Evolutionary conservation across 2,797 vertebrate species (phyloP), one percentile per base, ranked within the genome.

Genomic region (Percopsis omiscomaycus): DNA sequence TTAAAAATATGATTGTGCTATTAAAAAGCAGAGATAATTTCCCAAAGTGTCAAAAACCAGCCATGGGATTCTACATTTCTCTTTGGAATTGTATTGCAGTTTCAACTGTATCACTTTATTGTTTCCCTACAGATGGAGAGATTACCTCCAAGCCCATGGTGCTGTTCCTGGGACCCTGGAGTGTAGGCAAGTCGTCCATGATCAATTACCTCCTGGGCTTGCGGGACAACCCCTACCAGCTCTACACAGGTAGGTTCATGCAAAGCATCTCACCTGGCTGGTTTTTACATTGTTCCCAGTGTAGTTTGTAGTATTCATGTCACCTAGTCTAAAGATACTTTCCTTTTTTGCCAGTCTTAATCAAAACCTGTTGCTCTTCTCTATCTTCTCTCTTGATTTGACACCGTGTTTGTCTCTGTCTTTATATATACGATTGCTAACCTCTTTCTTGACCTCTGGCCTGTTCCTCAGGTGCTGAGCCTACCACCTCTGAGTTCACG

Each of bases 61-160:
- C 37, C 37, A 42, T 8, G 37, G 37, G 37, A 42, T 42, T 42
- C 37, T 42, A 9, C 6, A 22, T 22, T 22, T 9, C 37, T 42
- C 37, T 42, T 42, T 42, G 37, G 6, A 42, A 42, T 42, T 42
- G 9, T 6, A 42, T 42, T 42, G 6, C 37, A 9, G 37, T 42
- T 22, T 42, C 37, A 42, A 42, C 37, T 9, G 8, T 42, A 42
- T 42, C 37, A 6, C 9, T 42, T 42, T 42, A 42, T 9, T 42
- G 37, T 42, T 68, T 1, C 15, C 55, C 44, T 55, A 44, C 90
- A 99, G 97, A 99, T 90, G 97, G 96, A 78, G 97, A 99, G 88
- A 99, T 99, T 69, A 96, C 96, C 56, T 98, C 97, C 78, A 99
- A 99, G 86, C 98, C 98, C 2, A 96, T 99, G 97, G 96, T 98